Evolutionary conservation across 2,797 vertebrate species (phyloP).

Genomic region (Chloroceryle amazona): DNA sequence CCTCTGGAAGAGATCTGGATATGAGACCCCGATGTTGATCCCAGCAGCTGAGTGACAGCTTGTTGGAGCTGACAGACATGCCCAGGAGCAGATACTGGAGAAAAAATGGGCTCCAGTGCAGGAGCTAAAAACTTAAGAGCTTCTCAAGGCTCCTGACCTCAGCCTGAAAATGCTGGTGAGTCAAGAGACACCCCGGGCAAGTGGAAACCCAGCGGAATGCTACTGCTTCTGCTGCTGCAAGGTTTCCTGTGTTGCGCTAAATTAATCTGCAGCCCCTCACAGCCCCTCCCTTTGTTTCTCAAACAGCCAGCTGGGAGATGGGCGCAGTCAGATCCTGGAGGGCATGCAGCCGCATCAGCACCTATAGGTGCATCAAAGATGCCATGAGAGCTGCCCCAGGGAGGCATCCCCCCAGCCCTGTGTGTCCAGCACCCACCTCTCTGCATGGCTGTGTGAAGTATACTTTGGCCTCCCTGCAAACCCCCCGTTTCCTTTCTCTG

Average conservation of each 20-base stretch:
- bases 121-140: not conserved
- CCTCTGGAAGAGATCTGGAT: not conserved
- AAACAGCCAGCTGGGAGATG: rapidly evolving
- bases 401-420: not conserved
- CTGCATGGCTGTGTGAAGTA: rapidly evolving
- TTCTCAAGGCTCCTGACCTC: not conserved
- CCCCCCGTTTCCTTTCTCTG: rapidly evolving
- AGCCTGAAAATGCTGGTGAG: not conserved
- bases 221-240: not conserved
- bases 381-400: not conserved
- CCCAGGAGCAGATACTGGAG: rapidly evolving
- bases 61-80: not conserved
- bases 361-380: not conserved
- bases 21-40: not conserved
- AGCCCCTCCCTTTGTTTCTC: not conserved
- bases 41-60: not conserved
- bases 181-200: not conserved
- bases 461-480: not conserved
- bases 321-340: not conserved
- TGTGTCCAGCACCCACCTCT: not conserved
- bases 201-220: rapidly evolving
- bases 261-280: not conserved
- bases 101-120: not conserved
- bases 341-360: not conserved
- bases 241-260: not conserved